These are phyloP conservation scores for Anas platyrhynchos DNA, from an alignment of 2,113 vertebrate species.

Conservation along the genomic window DNA sequence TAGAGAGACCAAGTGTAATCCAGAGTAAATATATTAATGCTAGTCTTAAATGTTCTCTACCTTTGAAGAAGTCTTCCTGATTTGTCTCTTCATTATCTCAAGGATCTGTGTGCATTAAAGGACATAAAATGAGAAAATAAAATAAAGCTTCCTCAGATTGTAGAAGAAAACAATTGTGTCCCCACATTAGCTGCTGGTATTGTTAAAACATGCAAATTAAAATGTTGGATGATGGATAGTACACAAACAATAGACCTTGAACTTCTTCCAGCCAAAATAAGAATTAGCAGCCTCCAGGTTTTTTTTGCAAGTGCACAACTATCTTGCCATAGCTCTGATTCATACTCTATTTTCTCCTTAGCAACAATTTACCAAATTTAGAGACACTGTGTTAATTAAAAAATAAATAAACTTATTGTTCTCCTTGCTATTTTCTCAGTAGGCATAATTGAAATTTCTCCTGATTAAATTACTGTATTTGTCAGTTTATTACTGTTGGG, in stretches of 20 bases:
- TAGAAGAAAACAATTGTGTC: conserved; percentile 59
- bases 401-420: conserved; percentile 32
- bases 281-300: background rate
- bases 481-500: background rate
- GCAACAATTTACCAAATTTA: conserved; percentile 38
- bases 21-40: background rate
- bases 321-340: conserved; percentile 10
- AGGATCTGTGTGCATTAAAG: conserved; percentile 31
- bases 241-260: conserved; percentile 56
- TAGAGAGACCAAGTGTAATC: background rate
- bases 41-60: background rate
- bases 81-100: conserved; percentile 26
- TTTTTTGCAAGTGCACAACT: background rate
- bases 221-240: conserved; percentile 27
- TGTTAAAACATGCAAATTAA: conserved; percentile 45
- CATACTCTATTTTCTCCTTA: conserved; percentile 10
- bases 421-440: background rate
- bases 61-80: conserved; percentile 10
- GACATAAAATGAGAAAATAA: conserved; percentile 1
- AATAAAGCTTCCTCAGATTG: conserved; percentile 52
- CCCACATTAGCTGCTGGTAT: conserved; percentile 4
- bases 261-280: conserved; percentile 48
- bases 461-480: background rate
- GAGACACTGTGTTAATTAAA: conserved; percentile 10
- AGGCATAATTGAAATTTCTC: background rate